Conservation (phyloP, 2,888 invertebrate species). For the Diachrysia chrysitis region DNA sequence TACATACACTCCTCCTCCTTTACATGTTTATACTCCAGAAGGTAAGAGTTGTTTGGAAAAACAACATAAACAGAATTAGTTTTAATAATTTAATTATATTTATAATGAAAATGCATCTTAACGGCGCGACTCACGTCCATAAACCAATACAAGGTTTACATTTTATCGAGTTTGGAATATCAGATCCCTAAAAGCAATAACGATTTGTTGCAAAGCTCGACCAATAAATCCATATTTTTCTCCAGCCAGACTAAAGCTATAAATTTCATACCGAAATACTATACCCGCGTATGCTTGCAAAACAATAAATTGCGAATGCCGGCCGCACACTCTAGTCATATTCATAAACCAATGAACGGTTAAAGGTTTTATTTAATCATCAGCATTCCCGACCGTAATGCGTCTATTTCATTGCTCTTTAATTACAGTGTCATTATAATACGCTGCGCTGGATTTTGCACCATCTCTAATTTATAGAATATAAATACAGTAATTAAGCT, state of each 20-base stretch:
- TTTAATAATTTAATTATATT: no score
- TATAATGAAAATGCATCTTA: neutral
- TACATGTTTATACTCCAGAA: no score
- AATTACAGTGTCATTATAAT: conserved; percentile 23
- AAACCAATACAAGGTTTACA: conserved; percentile 37
- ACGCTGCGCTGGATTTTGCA: conserved; percentile 19
- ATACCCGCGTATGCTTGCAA: conserved; percentile 78
- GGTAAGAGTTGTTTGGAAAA: no score
- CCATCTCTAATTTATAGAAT: conserved; percentile 22
- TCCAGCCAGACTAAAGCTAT: conserved; percentile 76
- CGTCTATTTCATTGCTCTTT: conserved; percentile 38
- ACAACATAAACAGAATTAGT: no score
- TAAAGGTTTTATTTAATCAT: conserved; percentile 69
- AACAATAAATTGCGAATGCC: conserved; percentile 82
- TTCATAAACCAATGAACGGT: conserved; percentile 67
- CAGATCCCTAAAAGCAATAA: conserved; percentile 70
- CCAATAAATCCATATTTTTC: conserved; percentile 83
- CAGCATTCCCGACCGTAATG: conserved; percentile 35
- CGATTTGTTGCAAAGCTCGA: conserved; percentile 73
- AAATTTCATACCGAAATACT: conserved; percentile 78
- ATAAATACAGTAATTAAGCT: conserved; percentile 7
- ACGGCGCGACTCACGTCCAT: conserved; percentile 12
- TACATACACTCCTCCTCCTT: no score
- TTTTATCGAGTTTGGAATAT: conserved; percentile 57
- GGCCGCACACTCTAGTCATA: conserved; percentile 69